These are phyloP conservation scores for Helicoverpa zea DNA, from an alignment of 1,140 invertebrate genomes.

Conservation along the genomic window DNA sequence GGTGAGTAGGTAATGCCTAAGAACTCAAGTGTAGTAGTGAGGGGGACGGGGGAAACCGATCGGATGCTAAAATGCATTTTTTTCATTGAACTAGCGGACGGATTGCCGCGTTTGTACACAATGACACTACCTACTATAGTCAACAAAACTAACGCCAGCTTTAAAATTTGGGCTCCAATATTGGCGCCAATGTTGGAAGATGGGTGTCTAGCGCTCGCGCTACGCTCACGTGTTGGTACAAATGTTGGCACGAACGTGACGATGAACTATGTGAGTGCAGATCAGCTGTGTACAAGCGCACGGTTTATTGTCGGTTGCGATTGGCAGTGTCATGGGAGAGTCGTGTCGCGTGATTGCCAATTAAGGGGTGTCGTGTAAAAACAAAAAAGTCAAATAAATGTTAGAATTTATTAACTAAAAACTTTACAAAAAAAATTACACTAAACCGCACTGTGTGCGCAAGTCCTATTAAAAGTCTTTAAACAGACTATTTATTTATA, in stretches of 20 bases:
- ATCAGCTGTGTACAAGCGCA: conserved; percentile 3
- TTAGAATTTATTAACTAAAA: conserved; percentile 40
- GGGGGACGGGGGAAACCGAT: neutral
- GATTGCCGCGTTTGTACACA: neutral
- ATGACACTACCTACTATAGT: neutral
- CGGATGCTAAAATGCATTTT: neutral
- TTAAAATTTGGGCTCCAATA: no score
- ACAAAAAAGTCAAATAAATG: conserved; percentile 41
- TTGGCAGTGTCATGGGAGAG: neutral
- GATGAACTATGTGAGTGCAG: neutral
- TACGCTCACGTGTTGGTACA: neutral
- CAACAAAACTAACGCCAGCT: neutral
- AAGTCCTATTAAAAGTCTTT: conserved; percentile 67
- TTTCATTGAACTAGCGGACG: neutral
- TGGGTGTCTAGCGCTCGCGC: neutral
- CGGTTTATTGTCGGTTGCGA: neutral
- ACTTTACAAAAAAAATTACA: conserved; percentile 47
- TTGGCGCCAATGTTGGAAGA: neutral
- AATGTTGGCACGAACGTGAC: no score
- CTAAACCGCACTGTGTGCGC: conserved; percentile 48
- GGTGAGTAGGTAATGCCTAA: neutral
- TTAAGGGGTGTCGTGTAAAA: conserved; percentile 19
- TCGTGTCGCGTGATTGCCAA: neutral
- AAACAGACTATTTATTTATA: conserved; percentile 73
- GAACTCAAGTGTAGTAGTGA: neutral